A percentile compares a stretch with the other conserved stretches of the same genome.
phyloP scores from a whole-genome alignment of 2,113 vertebrate species.

The Macroglossus sobrinus region DNA sequence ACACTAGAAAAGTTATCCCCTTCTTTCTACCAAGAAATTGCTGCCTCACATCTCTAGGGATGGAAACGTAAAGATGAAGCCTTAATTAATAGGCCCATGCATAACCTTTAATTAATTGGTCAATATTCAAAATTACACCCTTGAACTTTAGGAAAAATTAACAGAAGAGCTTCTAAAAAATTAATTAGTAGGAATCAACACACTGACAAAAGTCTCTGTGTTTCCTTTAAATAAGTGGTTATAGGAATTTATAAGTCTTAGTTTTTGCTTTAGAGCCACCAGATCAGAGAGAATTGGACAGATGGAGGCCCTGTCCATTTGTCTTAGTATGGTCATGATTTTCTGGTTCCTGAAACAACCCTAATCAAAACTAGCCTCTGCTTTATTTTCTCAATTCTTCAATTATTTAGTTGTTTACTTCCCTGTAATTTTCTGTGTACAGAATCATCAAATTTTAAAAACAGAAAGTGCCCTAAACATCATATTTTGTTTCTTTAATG shows the following conservation, averaged over 20 bases:
- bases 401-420: conserved; percentile 71
- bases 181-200: conserved; percentile 80
- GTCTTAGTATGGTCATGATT: background rate
- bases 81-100: conserved; percentile 78
- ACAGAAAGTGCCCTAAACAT: conserved; percentile 61
- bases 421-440: conserved; percentile 55
- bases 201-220: conserved; percentile 48
- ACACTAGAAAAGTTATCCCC: background rate
- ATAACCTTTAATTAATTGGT: conserved; percentile 84
- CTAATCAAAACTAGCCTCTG: conserved; percentile 27
- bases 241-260: background rate
- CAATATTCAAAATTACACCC: conserved; percentile 79
- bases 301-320: background rate
- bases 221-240: background rate
- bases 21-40: conserved; percentile 24
- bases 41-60: conserved; percentile 10
- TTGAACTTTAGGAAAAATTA: conserved; percentile 84
- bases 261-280: background rate
- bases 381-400: conserved; percentile 8
- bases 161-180: conserved; percentile 76
- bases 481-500: conserved; percentile 66
- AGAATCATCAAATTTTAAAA: conserved; percentile 69
- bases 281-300: background rate
- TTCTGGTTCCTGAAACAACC: background rate
- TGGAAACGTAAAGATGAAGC: conserved; percentile 63